Base-by-base conservation (phyloP, 2,797 vertebrate genomes). In the Spea hammondii region DNA sequence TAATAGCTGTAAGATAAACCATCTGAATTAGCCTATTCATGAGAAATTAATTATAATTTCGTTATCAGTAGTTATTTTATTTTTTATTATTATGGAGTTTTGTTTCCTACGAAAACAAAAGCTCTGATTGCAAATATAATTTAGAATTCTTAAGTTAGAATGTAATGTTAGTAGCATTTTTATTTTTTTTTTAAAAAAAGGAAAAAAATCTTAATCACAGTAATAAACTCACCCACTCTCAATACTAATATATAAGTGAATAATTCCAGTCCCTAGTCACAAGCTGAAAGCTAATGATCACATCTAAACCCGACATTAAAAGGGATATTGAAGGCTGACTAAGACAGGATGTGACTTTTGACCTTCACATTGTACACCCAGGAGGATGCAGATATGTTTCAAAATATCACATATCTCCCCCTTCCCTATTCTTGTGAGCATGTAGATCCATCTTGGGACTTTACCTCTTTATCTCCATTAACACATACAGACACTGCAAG, bases 301-400 rank as follows among this genome's bases (percentile, higher is more conserved):
- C 86, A 85, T 84, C 85, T 85, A 10, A 81, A 87, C 65, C 80
- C 80, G 83, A 83, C 87, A 82, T 83, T 84, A 84, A 83, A 77
- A 74, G 89, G 86, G 84, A 83, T 83, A 83, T 81, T 45, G 86
- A 79, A 76, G 84, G 82, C 78, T 85, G 86, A 86, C 86, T 77
- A 87, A 80, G 85, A 79, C 84, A 87, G 88, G 86, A 90, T 87
- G 84, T 88, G 88, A 88, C 88, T 79, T 84, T 87, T 89, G 88
- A 88, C 85, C 87, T 85, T 55, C 32, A 74, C 84, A 76, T 84
- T 86, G 86, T 77, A 83, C 79, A 75, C 82, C 84, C 84, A 50
- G 68, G 81, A 74, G 84, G 81, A 77, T 69, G 50, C 70, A 6
- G 68, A 55, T 53, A n/a, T 62, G 6, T 83, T 88, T 86, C 86